phyloP scores from a whole-genome alignment of 1,140 invertebrate species.

The Philopotamus ludificatus region DNA sequence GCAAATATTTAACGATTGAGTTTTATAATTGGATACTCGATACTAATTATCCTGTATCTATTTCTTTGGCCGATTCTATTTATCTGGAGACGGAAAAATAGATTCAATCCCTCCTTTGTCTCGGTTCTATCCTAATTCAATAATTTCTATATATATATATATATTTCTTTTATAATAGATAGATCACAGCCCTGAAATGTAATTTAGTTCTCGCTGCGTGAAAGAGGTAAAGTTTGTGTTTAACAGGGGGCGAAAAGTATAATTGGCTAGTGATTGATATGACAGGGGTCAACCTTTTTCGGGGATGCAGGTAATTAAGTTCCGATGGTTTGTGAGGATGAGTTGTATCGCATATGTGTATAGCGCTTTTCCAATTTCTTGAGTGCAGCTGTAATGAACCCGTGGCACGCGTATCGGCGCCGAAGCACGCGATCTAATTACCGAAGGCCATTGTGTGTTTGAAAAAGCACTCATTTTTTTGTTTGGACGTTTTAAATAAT shows the following conservation, averaged over 20 bases:
- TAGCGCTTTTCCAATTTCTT: background rate
- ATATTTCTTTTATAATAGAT: background rate
- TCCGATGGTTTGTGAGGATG: conserved; percentile 12
- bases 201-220: too few relatives aligned
- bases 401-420: background rate
- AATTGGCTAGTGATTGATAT: conserved; percentile 30
- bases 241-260: conserved; percentile 25
- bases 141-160: too few relatives aligned
- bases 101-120: too few relatives aligned
- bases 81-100: too few relatives aligned
- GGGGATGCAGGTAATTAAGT: conserved; percentile 20
- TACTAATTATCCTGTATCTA: too few relatives aligned
- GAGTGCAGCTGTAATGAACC: conserved; percentile 1
- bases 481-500: too few relatives aligned
- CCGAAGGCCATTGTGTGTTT: background rate
- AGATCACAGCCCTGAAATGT: too few relatives aligned
- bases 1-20: too few relatives aligned
- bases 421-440: conserved; percentile 1
- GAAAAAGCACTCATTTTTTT: too few relatives aligned
- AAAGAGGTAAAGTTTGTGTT: conserved; percentile 9
- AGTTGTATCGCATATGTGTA: background rate
- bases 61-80: too few relatives aligned
- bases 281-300: conserved; percentile 21
- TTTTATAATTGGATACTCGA: too few relatives aligned
- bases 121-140: too few relatives aligned